These are phyloP conservation scores for Leontopithecus rosalia DNA, from an alignment of 2,797 vertebrate genomes.

Conservation along the genomic window DNA sequence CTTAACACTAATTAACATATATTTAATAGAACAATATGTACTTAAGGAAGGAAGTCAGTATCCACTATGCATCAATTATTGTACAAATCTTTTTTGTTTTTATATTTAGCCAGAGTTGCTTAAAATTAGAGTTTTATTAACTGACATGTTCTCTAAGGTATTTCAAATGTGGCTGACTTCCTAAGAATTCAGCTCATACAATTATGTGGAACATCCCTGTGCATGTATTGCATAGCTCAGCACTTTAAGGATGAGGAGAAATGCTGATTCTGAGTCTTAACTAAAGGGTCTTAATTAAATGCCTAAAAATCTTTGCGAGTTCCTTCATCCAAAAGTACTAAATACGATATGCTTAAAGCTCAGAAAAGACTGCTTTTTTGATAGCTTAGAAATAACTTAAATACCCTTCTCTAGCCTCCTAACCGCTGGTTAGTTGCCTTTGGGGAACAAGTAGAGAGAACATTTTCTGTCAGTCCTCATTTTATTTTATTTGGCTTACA, in stretches of 20 bases:
- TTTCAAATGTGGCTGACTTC: conserved; percentile 46
- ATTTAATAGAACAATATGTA: conserved; percentile 3
- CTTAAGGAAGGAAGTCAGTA: not conserved
- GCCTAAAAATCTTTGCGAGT: not conserved
- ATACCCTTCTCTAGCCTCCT: not conserved
- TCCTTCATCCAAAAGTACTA: not conserved
- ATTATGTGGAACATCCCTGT: not conserved
- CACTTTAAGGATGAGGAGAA: conserved; percentile 18
- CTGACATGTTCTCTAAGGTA: not conserved
- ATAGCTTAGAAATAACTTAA: not conserved
- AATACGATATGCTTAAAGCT: not conserved
- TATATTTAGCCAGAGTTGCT: not conserved
- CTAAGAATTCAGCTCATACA: conserved; percentile 26
- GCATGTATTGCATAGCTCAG: not conserved
- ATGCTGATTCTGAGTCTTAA: not conserved
- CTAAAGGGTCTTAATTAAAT: not conserved
- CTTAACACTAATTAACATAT: not conserved
- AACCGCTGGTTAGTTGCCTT: not conserved
- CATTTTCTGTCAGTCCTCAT: not conserved
- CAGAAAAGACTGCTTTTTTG: not conserved
- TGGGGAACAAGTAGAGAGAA: not conserved
- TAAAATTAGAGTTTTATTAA: conserved; percentile 47
- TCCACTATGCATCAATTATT: not conserved
- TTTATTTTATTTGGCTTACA: conserved; percentile 3
- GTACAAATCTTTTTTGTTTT: conserved; percentile 29